Evolutionary conservation across 1,140 invertebrate genomes (phyloP), one percentile per base, ranked within the genome.

Genomic region (Brachionus plicatilis): DNA sequence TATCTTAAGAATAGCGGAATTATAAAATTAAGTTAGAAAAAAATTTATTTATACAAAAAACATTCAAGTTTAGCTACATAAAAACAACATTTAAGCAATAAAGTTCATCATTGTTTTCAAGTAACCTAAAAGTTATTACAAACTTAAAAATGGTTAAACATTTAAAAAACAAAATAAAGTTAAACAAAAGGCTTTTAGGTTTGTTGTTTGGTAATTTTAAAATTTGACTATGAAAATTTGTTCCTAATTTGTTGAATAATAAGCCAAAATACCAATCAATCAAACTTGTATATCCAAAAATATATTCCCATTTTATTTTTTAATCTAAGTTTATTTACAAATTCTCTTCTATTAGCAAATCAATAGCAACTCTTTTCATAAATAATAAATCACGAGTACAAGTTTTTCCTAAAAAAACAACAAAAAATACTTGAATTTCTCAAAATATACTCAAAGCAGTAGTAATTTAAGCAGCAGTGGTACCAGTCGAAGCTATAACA

Each of bases 351-450:
- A 20, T 60, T 60, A 60, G 53, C 53, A 60, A 60, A 60, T 60
- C 27, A 60, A 60, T 60, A 60, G 17, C n/a, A 20, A 20, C 53
- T 60, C 53, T 60, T 60, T 53, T 53, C 47, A 53, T 14, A 53
- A 53, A 53, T 53, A 53, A 53, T 53, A 53, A 53, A 53, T 53
- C n/a, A 53, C 47, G 7, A 53, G 47, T 53, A 53, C 47, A 53
- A 53, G 47, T 53, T 53, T 53, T 60, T 27, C 20, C 6, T 8
- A 60, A 60, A 47, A 47, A 20, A 60, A 60, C 27, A 20, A 60
- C 53, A 60, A 60, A 60, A 60, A 60, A 60, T 60, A 60, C 53
- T 60, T 60, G 53, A 60, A 60, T 60, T 60, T 60, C 53, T 60
- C 20, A 6, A 60, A 60, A 60, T 60, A 60, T 24, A 60, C 53